These are phyloP conservation scores for Calephelis perditalis DNA, from an alignment of 2,888 invertebrate genomes.

Conservation along the genomic window DNA sequence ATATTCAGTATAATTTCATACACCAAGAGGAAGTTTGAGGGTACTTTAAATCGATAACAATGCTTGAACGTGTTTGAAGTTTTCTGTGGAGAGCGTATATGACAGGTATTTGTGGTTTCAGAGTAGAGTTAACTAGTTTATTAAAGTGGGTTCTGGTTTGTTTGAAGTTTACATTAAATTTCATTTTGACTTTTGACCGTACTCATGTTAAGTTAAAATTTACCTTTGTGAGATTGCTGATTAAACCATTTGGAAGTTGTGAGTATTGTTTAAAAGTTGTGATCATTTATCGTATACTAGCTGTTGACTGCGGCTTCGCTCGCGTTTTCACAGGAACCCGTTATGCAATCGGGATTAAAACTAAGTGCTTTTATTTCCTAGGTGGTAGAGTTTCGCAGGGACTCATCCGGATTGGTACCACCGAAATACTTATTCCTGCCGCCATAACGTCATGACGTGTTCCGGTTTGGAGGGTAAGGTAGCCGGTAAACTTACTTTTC, in stretches of 20 bases:
- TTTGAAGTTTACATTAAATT: slow-evolving; percentile 8
- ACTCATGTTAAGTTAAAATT: not conserved
- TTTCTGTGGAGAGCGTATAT: slow-evolving; percentile 2
- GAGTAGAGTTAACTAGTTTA: not conserved
- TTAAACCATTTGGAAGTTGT: not conserved
- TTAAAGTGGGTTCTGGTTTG: not conserved
- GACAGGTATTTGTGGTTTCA: slow-evolving; percentile 2
- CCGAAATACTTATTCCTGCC: no score
- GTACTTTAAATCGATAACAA: slow-evolving; percentile 11
- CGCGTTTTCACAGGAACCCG: no score
- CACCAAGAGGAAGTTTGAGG: not conserved
- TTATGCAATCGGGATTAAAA: no score
- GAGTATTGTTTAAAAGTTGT: no score
- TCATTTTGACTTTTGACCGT: not conserved
- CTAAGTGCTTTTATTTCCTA: no score
- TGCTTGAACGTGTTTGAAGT: slow-evolving; percentile 8
- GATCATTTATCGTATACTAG: no score
- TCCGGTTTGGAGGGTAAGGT: no score
- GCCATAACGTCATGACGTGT: no score
- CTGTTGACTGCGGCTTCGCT: no score
- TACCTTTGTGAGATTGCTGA: not conserved
- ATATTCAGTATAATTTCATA: slow-evolving; percentile 7
- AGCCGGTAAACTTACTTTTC: no score
- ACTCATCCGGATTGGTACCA: no score
- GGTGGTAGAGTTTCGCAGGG: no score